Percentiles rank a stretch among this genome's conserved stretches.
Evolutionary conservation across 2,888 invertebrate species (phyloP).

Genomic region (Nowickia ferox): DNA sequence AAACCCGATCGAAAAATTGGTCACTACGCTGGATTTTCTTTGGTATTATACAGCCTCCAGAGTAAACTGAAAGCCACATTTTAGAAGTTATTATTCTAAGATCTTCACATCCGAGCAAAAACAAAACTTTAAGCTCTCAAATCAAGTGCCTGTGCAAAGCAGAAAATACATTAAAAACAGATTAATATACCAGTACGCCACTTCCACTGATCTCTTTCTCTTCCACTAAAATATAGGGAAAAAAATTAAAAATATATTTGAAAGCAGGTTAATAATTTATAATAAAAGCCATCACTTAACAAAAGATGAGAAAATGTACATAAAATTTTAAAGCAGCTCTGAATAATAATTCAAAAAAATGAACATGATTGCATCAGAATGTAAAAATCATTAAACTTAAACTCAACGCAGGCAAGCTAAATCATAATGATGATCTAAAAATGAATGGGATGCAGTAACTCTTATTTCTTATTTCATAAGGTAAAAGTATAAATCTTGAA

Average conservation of each 20-base stretch:
- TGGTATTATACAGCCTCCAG: too few species aligned
- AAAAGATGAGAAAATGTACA: slow-evolving; percentile 49
- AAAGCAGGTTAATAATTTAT: slow-evolving; percentile 66
- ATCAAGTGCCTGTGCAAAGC: too few species aligned
- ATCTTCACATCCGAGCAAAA: too few species aligned
- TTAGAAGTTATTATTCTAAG: too few species aligned
- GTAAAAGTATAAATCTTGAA: slow-evolving; percentile 57
- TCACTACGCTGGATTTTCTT: too few species aligned
- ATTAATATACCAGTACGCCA: not conserved
- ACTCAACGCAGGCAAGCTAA: slow-evolving; percentile 40
- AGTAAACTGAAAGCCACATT: too few species aligned
- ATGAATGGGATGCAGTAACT: slow-evolving; percentile 44
- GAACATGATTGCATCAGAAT: slow-evolving; percentile 45
- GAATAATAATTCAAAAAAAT: not conserved
- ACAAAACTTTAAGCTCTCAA: too few species aligned
- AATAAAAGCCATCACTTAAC: slow-evolving; percentile 65
- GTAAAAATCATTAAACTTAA: slow-evolving; percentile 51
- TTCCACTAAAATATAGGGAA: not conserved
- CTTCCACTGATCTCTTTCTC: not conserved
- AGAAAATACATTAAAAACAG: too few species aligned
- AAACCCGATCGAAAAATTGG: too few species aligned
- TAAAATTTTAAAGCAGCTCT: not conserved
- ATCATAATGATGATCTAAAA: slow-evolving; percentile 55
- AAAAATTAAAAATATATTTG: slow-evolving; percentile 8
- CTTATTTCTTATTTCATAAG: slow-evolving; percentile 12